Base-by-base conservation (phyloP, 2,113 vertebrate genomes). In the Megalops atlanticus region DNA sequence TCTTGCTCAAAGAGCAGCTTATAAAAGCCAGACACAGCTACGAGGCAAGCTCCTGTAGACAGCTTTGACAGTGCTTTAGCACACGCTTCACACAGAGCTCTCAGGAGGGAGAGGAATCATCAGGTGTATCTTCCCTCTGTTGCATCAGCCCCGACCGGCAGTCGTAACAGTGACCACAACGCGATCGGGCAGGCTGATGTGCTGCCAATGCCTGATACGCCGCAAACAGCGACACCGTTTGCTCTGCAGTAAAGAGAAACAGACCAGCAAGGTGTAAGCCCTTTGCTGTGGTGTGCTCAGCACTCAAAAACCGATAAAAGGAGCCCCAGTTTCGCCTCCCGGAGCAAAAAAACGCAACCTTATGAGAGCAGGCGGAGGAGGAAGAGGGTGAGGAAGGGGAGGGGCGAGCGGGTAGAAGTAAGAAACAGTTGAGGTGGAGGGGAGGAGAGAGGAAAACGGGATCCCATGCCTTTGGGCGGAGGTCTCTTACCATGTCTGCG, bases 401-500 rank as follows among this genome's bases (percentile, higher is more conserved):
- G 38, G 73, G 45, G 41, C 18, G 11, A 74, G 73, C 1, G 2
- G 43, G 12, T 16, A 36, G n/a, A 35, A n/a, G 39, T 5, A 39
- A 35, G 72, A 80, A n/a, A 4, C 8, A 16, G 33, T 14, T 74
- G 4, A 3, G 18, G 36, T 41, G 45, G 49, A 10, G 1, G 2
- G 54, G 2, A 41, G 31, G 69, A 79, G n/a, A 18, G 14, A 33
- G 40, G 10, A 54, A 43, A 70, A 47, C 74, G 43, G 43, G 43
- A 45, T 1, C 43, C 24, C 16, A 58, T 58, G 54, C 21, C 21
- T 58, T 24, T 15, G 81, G 74, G 4, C 16, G 11, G 58, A 64
- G 35, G 40, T 58, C 31, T 73, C 89, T 91, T 85, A 91, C 85
- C 87, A 82, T 81, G 38, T 85, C 78, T 85, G 82, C 43, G 84